Evolutionary conservation across 2,797 vertebrate genomes (phyloP).

Genomic region (Cottoperca gobio): DNA sequence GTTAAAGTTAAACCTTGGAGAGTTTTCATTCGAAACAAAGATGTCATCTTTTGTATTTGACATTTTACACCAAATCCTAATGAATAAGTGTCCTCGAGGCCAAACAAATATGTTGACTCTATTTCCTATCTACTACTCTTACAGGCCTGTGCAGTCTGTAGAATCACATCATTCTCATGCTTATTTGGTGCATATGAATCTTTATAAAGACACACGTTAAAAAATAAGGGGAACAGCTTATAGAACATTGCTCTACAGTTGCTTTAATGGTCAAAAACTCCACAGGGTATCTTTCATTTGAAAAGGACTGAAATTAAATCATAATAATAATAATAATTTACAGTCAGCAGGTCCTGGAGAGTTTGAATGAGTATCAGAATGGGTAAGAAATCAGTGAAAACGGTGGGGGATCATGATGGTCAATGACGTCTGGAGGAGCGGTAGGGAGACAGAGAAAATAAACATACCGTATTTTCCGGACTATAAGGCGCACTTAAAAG

Average conservation of each 20-base stretch:
- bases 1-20: not conserved
- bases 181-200: not conserved
- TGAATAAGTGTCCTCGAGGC: not conserved
- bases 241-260: not conserved
- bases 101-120: not conserved
- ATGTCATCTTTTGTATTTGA: not conserved
- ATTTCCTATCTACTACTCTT: not conserved
- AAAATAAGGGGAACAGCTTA: not conserved
- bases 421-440: not conserved
- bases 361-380: constrained; percentile 8
- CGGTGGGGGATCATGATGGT: not conserved
- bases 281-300: not conserved
- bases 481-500: too few relatives aligned
- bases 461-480: too few relatives aligned
- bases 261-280: not conserved
- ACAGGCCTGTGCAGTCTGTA: not conserved
- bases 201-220: not conserved
- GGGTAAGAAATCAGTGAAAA: constrained; percentile 13
- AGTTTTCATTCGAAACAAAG: not conserved
- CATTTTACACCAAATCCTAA: not conserved
- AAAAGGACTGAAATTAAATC: constrained; percentile 2
- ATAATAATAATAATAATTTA: not conserved
- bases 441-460: constrained; percentile 24
- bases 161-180: not conserved
- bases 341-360: not conserved